Conservation (phyloP, 2,888 invertebrate species). For the Sussaba pulchella region DNA sequence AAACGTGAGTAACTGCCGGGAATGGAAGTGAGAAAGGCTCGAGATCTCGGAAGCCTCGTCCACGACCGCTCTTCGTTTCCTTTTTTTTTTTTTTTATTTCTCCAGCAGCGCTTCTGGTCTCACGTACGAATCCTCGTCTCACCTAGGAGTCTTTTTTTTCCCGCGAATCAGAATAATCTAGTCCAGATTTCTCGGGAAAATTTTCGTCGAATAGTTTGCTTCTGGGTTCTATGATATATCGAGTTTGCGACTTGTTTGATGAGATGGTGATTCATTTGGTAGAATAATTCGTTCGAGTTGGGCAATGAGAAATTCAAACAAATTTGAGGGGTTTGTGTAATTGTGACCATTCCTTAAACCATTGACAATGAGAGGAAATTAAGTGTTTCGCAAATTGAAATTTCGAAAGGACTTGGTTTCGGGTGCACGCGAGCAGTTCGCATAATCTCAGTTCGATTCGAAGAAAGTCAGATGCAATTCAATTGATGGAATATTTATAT, state of each 20-base stretch:
- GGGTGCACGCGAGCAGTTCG: too few species aligned
- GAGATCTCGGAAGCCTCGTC: slow-evolving; percentile 29
- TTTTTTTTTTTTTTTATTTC: neutral
- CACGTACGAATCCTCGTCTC: slow-evolving; percentile 10
- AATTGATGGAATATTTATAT: too few species aligned
- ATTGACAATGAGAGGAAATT: too few species aligned
- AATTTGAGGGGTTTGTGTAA: too few species aligned
- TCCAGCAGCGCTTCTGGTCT: neutral
- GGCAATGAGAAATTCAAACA: neutral
- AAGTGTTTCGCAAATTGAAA: too few species aligned
- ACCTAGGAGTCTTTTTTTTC: too few species aligned
- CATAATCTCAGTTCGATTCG: too few species aligned
- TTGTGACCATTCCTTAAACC: too few species aligned
- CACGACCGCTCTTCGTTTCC: slow-evolving; percentile 17
- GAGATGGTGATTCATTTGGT: neutral
- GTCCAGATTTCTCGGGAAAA: slow-evolving; percentile 2
- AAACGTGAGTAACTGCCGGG: slow-evolving; percentile 81
- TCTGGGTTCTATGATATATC: neutral
- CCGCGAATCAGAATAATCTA: neutral
- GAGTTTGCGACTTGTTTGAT: neutral
- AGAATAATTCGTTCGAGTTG: neutral
- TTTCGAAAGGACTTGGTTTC: too few species aligned
- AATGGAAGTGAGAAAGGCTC: slow-evolving; percentile 65
- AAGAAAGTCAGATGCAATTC: too few species aligned
- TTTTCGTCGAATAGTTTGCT: neutral